Evolutionary conservation across 2,797 vertebrate species (phyloP), one percentile per base, ranked within the genome.

Genomic region (Sebastes glaucus): DNA sequence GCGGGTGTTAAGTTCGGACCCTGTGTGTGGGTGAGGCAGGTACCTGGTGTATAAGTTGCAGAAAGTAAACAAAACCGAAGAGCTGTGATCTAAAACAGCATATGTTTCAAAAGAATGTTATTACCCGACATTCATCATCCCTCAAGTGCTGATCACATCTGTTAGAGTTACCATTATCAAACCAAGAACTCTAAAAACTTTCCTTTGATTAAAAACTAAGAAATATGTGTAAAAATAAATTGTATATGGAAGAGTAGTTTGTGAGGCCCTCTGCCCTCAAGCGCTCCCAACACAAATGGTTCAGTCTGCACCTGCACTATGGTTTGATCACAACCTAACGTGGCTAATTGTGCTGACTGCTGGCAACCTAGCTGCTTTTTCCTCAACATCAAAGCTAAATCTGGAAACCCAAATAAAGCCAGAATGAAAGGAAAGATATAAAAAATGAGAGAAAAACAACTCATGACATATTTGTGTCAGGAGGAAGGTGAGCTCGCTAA

Each of bases 331-430:
- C 2, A 65, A 65, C 61, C 78, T 8, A 68, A 91, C 63, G 71
- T 88, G 85, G 84, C 68, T 88, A 90, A 91, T 91, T 80, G 86
- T 78, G 78, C 59, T 71, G 89, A 89, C 88, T 89, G 88, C 79
- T 91, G 88, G 84, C 79, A 89, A 46, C 56, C 52, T 11, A 65
- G 32, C 70, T 71, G 73, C 64, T 55, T 72, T 80, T 66, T 73
- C 72, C 60, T 80, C 46, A 46, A 83, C 88, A 86, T 92, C 88
- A 90, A 90, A 91, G 86, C 81, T 73, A 82, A 89, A 89, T 81
- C 67, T 87, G 86, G 73, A 85, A 59, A 16, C 18, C 25, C 20
- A 18, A 77, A 81, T 78, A 75, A 73, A 71, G 33, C 38, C 7
- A n/a, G 32, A 87, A 74, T 81, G 73, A 88, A 81, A 73, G 57